phyloP scores from a whole-genome alignment of 1,140 invertebrate genomes.

The Penaeus japonicus region DNA sequence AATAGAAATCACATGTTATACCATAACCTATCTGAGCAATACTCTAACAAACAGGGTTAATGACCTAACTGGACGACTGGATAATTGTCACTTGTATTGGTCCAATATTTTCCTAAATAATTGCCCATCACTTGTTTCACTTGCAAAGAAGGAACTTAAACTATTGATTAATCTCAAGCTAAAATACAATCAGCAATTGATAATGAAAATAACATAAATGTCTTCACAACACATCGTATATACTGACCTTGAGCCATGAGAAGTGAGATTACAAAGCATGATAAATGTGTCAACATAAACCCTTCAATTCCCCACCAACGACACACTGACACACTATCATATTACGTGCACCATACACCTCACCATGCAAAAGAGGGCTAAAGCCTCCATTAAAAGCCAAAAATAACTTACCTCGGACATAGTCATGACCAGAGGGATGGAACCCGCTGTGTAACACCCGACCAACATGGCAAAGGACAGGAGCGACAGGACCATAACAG shows the following conservation, averaged over 20 bases:
- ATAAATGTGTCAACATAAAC: neutral
- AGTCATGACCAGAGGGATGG: constrained; percentile 88
- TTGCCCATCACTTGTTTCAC: too few relatives aligned
- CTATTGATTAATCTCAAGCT: too few relatives aligned
- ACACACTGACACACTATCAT: too few relatives aligned
- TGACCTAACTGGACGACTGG: too few relatives aligned
- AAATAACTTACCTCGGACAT: constrained; percentile 86
- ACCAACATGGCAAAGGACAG: constrained; percentile 84
- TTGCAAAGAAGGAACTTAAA: too few relatives aligned
- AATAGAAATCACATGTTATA: too few relatives aligned
- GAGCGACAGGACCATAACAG: constrained; percentile 31
- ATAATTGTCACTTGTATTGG: too few relatives aligned
- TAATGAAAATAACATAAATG: too few relatives aligned
- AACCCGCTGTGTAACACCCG: constrained; percentile 92
- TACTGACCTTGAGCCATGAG: neutral
- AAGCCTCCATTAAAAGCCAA: neutral
- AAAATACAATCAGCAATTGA: too few relatives aligned
- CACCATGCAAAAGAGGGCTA: neutral
- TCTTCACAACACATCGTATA: neutral
- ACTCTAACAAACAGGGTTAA: too few relatives aligned
- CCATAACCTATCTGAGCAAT: too few relatives aligned
- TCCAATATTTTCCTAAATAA: too few relatives aligned
- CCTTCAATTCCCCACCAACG: neutral
- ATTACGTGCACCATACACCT: neutral
- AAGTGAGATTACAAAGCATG: neutral